Evolutionary conservation across 2,113 vertebrate species (phyloP), one percentile per base, ranked within the genome.

Genomic region (Cebus imitator): DNA sequence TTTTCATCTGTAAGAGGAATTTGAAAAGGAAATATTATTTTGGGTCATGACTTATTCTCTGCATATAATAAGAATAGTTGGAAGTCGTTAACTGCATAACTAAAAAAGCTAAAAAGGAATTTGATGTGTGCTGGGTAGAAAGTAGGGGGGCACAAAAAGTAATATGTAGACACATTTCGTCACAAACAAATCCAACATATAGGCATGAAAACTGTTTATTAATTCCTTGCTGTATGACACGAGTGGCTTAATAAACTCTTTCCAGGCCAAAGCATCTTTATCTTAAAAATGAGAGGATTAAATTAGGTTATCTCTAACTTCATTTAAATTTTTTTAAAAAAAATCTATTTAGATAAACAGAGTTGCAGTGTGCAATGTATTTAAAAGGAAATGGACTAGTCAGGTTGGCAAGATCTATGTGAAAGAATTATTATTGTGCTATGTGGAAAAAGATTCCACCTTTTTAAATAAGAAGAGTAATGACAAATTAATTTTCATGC

Each of bases 401-500:
- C 48, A 87, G 32, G 12, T 55, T 83, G 80, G 85, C 80, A 96
- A 95, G 66, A 73, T 87, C 57, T 87, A 30, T 55, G 57, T 87
- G 76, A 94, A 95, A 96, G 55, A 97, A 90, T 96, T 97, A 97
- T 66, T 96, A 4, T 73, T 85, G 8, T 68, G 21, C 18, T 93
- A 43, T 75, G 79, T 83, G 89, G 55, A 72, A 91, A 79, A 95
- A 81, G 66, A 95, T 64, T 85, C 23, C 87, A 5, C 13, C 40
- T 68, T 92, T 93, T 96, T 48, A 87, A 93, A 83, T 95, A 96
- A 89, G 23, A 83, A 21, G 45, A 87, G 43, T 43, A 94, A 86
- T 89, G 52, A 91, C 43, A 94, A 95, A 95, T 93, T 96, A 95
- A 95, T 84, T 91, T 97, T 92, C 94, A 94, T 55, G 91, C 86